Conservation (phyloP, 2,113 vertebrate species). For the Pyxicephalus adspersus region DNA sequence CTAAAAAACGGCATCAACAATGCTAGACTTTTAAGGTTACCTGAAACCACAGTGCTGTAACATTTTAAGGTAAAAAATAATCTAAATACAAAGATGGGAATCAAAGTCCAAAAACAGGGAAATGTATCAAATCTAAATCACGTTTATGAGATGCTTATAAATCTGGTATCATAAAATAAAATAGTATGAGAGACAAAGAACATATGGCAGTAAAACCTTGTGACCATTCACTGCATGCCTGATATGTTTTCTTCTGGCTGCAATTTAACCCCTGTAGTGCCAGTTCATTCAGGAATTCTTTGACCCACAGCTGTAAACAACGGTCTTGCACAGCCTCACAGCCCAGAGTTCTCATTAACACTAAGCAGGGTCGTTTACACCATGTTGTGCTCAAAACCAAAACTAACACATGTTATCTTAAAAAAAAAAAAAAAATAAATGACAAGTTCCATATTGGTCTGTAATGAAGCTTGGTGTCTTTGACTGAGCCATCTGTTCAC, state of each 20-base stretch:
- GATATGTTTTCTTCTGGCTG: constrained; percentile 27
- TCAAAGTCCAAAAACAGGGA: not conserved
- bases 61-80: not conserved
- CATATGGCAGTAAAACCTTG: constrained; percentile 36
- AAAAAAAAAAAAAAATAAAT: constrained; percentile 36
- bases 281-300: not conserved
- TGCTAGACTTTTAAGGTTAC: no score
- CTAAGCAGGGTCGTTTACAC: constrained; percentile 54
- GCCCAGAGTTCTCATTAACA: constrained; percentile 51
- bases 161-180: constrained; percentile 4
- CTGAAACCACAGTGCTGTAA: not conserved
- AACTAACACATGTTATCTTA: constrained; percentile 53
- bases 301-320: constrained; percentile 42
- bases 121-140: not conserved
- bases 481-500: constrained; percentile 51
- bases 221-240: constrained; percentile 30
- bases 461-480: constrained; percentile 56
- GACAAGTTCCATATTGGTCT: constrained; percentile 56
- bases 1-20: no score
- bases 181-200: constrained; percentile 10
- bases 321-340: constrained; percentile 28
- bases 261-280: constrained; percentile 5
- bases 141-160: constrained; percentile 1
- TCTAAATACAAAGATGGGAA: not conserved
- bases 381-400: constrained; percentile 54